Evolutionary conservation across 1,140 invertebrate genomes (phyloP).

Genomic region (Dicyema japonicum): DNA sequence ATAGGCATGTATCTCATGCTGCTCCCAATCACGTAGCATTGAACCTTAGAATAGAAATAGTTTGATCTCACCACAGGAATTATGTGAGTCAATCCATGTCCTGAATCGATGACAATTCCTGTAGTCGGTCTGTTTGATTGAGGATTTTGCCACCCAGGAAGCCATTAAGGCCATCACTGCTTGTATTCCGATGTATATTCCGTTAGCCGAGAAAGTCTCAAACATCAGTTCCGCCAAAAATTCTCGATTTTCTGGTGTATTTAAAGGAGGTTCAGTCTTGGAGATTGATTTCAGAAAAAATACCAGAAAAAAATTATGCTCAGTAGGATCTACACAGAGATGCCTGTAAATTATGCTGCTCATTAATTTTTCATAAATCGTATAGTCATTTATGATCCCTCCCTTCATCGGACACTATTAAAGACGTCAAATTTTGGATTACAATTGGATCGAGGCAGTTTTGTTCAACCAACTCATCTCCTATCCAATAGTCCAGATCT

Average conservation of each 20-base stretch:
- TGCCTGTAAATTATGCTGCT: too few relatives aligned
- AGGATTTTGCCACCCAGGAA: conserved; percentile 61
- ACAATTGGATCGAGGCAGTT: too few relatives aligned
- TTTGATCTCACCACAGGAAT: conserved; percentile 93
- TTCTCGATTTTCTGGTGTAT: conserved; percentile 97
- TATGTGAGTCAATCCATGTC: conserved; percentile 97
- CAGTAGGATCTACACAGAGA: too few relatives aligned
- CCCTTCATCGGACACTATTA: too few relatives aligned
- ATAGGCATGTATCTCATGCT: conserved; percentile 99
- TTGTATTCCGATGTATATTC: conserved; percentile 85
- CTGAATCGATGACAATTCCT: conserved; percentile 79
- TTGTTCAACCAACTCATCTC: too few relatives aligned
- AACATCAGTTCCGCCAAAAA: conserved; percentile 99
- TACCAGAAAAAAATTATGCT: conserved; percentile 53
- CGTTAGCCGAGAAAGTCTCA: conserved; percentile 96
- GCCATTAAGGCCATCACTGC: conserved; percentile 84
- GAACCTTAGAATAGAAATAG: too few relatives aligned
- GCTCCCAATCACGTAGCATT: conserved; percentile 96
- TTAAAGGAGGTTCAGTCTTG: conserved; percentile 91
- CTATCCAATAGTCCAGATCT: too few relatives aligned
- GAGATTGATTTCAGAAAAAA: neutral
- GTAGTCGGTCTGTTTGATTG: conserved; percentile 63
- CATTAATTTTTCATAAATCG: too few relatives aligned
- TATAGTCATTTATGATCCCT: too few relatives aligned
- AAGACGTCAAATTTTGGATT: too few relatives aligned